Evolutionary conservation across 2,113 vertebrate genomes (phyloP).

Genomic region (Bungarus multicinctus): DNA sequence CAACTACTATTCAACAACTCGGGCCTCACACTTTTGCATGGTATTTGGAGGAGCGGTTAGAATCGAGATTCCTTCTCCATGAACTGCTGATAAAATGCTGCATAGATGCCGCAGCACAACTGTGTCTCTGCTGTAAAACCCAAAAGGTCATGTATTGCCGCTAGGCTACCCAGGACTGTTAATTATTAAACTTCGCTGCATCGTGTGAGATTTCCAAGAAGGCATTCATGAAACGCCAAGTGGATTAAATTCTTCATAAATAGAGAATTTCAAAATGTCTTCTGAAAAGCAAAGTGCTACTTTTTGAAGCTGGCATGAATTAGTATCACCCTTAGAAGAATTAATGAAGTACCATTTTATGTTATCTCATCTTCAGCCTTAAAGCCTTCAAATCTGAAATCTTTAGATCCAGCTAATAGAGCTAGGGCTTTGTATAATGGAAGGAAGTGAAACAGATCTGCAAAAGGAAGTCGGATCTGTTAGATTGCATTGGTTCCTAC

Average conservation of each 20-base stretch:
- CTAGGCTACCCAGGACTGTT: background rate
- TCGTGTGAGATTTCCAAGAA: constrained; percentile 3
- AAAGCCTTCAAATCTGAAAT: background rate
- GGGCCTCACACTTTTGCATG: background rate
- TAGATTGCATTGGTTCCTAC: background rate
- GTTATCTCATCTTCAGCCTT: background rate
- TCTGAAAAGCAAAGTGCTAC: constrained; percentile 7
- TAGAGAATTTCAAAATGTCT: background rate
- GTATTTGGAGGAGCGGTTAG: too few species aligned
- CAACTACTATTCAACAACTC: background rate
- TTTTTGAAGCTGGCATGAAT: constrained; percentile 3
- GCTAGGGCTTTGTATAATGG: background rate
- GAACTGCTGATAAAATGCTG: background rate
- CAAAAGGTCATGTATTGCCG: constrained; percentile 13
- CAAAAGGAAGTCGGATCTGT: background rate
- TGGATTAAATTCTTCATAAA: constrained; percentile 34
- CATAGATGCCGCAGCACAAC: background rate
- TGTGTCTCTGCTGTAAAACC: constrained; percentile 18
- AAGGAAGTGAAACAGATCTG: background rate
- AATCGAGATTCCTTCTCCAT: background rate
- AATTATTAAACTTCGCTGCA: constrained; percentile 22
- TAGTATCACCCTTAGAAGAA: background rate
- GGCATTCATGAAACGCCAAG: constrained; percentile 15
- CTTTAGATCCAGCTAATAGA: background rate
- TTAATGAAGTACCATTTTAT: too few species aligned